These are phyloP conservation scores for Neelides folsomi DNA, from an alignment of 2,888 invertebrate genomes.

Conservation along the genomic window DNA sequence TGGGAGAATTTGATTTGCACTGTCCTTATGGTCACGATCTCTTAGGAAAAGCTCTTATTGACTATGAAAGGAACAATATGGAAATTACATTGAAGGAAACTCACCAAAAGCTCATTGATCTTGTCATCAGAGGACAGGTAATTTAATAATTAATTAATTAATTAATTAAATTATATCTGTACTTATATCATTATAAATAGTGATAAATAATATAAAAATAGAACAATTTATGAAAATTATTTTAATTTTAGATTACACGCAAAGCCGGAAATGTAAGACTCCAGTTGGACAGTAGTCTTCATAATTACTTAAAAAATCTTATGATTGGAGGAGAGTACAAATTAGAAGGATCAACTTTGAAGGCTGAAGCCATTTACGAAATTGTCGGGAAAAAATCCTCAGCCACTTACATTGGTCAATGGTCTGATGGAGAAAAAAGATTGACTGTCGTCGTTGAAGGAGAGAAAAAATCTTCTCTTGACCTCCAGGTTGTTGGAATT, in stretches of 20 bases:
- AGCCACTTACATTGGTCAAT: background rate
- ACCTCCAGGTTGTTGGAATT: background rate
- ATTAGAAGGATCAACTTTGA: too few relatives aligned
- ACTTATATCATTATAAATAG: too few relatives aligned
- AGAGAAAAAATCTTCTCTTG: background rate
- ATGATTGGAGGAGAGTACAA: too few relatives aligned
- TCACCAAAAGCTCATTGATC: constrained; percentile 4
- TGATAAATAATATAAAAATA: too few relatives aligned
- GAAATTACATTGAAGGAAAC: constrained; percentile 8
- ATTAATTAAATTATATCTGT: too few relatives aligned
- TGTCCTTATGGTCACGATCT: constrained; percentile 8
- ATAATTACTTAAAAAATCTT: too few relatives aligned
- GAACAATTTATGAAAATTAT: too few relatives aligned
- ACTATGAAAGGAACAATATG: constrained; percentile 3
- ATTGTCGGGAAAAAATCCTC: background rate
- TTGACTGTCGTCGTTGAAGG: background rate
- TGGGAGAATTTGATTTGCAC: constrained; percentile 3
- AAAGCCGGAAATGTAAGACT: background rate
- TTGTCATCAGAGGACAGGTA: constrained; percentile 5
- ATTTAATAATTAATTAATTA: background rate
- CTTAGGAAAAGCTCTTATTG: constrained; percentile 1
- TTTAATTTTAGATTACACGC: background rate
- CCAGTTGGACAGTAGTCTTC: constrained; percentile 1
- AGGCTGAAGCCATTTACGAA: too few relatives aligned
- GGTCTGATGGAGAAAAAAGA: background rate